Evolutionary conservation across 2,113 vertebrate genomes (phyloP).

Genomic region (Penelope pileata): DNA sequence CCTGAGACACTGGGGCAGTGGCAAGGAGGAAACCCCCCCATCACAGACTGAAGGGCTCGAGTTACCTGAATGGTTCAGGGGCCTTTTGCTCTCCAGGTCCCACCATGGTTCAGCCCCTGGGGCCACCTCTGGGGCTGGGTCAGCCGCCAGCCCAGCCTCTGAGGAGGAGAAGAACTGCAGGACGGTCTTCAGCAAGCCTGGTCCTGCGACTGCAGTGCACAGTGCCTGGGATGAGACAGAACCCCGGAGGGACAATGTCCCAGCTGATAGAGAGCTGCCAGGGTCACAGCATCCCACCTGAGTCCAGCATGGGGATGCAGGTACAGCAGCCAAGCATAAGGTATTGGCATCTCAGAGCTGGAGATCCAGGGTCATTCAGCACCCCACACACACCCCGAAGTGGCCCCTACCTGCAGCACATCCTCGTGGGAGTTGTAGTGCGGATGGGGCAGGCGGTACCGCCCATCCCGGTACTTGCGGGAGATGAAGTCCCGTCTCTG

Average conservation of each 20-base stretch:
- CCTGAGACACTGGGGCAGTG: not conserved
- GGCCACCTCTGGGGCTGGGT: not conserved
- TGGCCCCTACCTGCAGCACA: conserved; percentile 86
- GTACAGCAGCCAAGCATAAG: not conserved
- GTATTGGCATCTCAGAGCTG: not conserved
- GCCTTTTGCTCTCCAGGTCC: not conserved
- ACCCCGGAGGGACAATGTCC: rapidly evolving
- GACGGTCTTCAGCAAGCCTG: conserved; percentile 89
- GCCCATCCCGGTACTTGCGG: conserved; percentile 88
- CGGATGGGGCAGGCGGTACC: conserved; percentile 85
- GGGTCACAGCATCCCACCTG: not conserved
- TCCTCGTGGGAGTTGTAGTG: conserved; percentile 83
- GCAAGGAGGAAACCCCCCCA: not conserved
- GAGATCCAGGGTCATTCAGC: not conserved
- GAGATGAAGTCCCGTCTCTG: conserved; percentile 88
- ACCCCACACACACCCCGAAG: rapidly evolving
- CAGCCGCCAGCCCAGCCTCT: conserved; percentile 57
- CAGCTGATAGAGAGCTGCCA: not conserved
- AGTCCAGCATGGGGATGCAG: rapidly evolving
- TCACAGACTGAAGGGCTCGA: not conserved
- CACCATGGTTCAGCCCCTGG: not conserved
- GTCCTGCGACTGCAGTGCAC: conserved; percentile 87
- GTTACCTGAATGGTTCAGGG: conserved; percentile 21
- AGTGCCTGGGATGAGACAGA: conserved; percentile 75
- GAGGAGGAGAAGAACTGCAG: conserved; percentile 88